phyloP scores from a whole-genome alignment of 2,888 invertebrate genomes.

The Hypomecis atomaria region DNA sequence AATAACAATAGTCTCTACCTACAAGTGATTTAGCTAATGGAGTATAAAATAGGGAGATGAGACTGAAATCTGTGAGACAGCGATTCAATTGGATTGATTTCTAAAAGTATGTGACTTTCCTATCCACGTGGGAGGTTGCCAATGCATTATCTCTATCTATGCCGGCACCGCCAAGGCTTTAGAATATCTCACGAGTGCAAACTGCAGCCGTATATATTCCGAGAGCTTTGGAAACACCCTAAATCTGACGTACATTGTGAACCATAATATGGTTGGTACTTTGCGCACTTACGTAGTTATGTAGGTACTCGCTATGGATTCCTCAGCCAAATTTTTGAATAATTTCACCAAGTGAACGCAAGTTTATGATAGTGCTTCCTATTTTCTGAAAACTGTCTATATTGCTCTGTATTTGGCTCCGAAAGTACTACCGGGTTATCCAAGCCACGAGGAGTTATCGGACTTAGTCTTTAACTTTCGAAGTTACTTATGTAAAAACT shows the following conservation, averaged over 20 bases:
- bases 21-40: no score
- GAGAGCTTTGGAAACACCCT: conserved; percentile 66
- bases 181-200: conserved; percentile 56
- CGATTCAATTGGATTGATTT: conserved; percentile 37
- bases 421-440: conserved; percentile 56
- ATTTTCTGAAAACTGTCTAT: conserved; percentile 64
- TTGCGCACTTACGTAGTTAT: conserved; percentile 65
- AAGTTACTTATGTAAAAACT: background rate
- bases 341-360: conserved; percentile 72
- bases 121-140: conserved; percentile 47
- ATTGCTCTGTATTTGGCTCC: conserved; percentile 68
- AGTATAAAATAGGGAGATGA: background rate
- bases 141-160: conserved; percentile 53
- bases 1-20: no score
- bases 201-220: conserved; percentile 63
- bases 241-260: conserved; percentile 69
- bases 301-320: conserved; percentile 64
- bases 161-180: conserved; percentile 53
- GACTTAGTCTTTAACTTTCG: background rate
- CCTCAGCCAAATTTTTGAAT: conserved; percentile 79
- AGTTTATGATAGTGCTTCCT: conserved; percentile 71
- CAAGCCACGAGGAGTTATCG: conserved; percentile 53
- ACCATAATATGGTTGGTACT: conserved; percentile 73
- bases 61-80: conserved; percentile 22
- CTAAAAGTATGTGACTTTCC: conserved; percentile 39